These are phyloP conservation scores for Patella depressa DNA, from an alignment of 2,888 invertebrate species.

Conservation along the genomic window DNA sequence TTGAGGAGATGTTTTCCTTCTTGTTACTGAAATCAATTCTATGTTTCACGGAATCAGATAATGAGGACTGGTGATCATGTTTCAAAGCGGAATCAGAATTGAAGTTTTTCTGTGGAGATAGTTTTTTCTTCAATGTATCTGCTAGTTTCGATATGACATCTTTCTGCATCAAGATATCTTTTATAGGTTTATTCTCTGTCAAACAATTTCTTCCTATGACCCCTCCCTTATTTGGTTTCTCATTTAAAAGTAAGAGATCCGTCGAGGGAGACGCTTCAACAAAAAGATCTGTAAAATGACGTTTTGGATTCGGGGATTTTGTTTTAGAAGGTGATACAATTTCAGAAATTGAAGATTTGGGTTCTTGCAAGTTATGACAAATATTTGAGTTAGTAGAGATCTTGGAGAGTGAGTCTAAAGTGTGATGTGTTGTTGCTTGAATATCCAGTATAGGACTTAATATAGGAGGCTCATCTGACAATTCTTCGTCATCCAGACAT, in stretches of 20 bases:
- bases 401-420: background rate
- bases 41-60: background rate
- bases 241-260: background rate
- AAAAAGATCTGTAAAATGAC: conserved; percentile 1
- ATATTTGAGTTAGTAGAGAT: background rate
- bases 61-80: background rate
- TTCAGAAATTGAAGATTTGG: background rate
- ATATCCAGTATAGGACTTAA: background rate
- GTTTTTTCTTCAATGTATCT: background rate
- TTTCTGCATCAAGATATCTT: background rate
- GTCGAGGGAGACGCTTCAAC: background rate
- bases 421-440: background rate
- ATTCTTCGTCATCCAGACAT: background rate
- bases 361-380: too few relatives aligned
- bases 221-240: background rate
- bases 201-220: too few relatives aligned
- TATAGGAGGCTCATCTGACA: conserved; percentile 13
- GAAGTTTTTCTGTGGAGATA: background rate
- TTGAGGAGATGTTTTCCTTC: background rate
- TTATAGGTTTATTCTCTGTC: background rate
- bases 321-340: background rate
- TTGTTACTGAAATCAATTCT: too few relatives aligned
- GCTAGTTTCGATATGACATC: conserved; percentile 5
- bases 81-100: background rate
- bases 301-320: background rate